Conservation (phyloP, 2,113 vertebrate genomes). For the Arvicanthis niloticus region DNA sequence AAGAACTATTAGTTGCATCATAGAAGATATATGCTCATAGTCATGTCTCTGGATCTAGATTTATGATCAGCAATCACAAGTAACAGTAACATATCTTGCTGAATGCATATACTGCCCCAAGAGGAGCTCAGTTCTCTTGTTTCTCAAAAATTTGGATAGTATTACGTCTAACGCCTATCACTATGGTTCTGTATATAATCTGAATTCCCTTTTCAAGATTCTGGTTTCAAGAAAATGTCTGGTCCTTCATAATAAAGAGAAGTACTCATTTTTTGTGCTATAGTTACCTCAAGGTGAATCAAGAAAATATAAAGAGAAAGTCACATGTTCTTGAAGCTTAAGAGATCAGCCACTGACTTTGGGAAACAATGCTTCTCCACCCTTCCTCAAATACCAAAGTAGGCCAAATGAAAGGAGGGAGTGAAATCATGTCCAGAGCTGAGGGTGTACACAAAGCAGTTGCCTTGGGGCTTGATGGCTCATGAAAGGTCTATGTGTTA, state of each 20-base stretch:
- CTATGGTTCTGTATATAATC: neutral
- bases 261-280: neutral
- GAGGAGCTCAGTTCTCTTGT: neutral
- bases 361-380: accelerated
- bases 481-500: neutral
- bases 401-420: too few species aligned
- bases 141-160: neutral
- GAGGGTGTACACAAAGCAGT: neutral
- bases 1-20: neutral
- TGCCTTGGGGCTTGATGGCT: neutral
- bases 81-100: too few species aligned
- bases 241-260: neutral
- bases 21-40: neutral
- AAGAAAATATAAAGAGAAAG: neutral
- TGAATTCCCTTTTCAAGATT: neutral
- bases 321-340: neutral
- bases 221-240: neutral
- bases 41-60: neutral
- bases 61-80: neutral
- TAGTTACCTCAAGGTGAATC: neutral
- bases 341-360: too few species aligned
- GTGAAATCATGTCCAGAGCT: neutral
- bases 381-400: accelerated
- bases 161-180: too few species aligned
- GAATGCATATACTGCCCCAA: neutral